Percentiles rank a stretch among this genome's conserved stretches.
phyloP scores from a whole-genome alignment of 2,797 vertebrate genomes.

The Buphagus erythrorhynchus region DNA sequence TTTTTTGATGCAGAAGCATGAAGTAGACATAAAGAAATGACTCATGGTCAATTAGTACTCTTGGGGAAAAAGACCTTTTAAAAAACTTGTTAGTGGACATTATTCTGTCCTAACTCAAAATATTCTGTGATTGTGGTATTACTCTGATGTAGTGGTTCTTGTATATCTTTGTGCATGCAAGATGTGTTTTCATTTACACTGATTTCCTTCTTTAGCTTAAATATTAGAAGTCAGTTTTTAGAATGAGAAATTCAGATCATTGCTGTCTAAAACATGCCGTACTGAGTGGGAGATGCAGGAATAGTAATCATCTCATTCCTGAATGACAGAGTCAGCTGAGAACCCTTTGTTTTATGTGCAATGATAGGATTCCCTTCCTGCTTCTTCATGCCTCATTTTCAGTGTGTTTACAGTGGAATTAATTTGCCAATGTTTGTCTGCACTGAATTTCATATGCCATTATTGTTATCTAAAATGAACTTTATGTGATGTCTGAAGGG shows the following conservation, averaged over 20 bases:
- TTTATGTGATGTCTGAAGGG: background rate
- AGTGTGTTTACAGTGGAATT: background rate
- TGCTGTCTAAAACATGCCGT: background rate
- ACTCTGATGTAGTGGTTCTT: background rate
- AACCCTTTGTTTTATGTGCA: background rate
- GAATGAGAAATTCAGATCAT: background rate
- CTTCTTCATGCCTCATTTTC: background rate
- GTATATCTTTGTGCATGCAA: background rate
- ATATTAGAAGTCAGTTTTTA: background rate
- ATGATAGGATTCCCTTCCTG: background rate
- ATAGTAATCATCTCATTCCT: background rate
- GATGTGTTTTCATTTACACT: background rate
- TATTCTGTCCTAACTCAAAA: background rate
- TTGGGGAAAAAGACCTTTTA: background rate
- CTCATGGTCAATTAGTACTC: background rate
- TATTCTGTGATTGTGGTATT: background rate
- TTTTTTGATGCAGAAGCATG: background rate
- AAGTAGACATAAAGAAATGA: background rate
- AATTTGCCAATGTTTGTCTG: background rate
- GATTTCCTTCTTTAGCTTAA: background rate
- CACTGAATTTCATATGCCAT: background rate
- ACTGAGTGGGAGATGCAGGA: background rate
- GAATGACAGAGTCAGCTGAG: background rate
- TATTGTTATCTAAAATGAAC: background rate
- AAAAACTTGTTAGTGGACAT: background rate